Conservation (phyloP, 2,888 invertebrate species). For the Silvanus unidentatus region DNA sequence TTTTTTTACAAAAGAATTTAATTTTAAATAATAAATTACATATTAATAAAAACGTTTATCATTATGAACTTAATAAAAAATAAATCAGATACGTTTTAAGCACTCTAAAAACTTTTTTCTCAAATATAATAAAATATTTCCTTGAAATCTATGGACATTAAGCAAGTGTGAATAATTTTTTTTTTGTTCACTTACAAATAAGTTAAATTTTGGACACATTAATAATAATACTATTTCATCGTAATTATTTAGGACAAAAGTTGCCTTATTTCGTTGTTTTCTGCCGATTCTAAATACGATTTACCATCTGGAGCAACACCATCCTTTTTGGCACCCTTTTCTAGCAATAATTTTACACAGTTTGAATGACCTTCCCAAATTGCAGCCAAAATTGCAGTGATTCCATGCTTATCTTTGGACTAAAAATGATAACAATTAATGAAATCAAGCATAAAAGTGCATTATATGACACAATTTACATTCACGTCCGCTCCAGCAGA, state of each 20-base stretch:
- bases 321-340: constrained; percentile 77
- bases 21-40: constrained; percentile 14
- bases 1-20: constrained; percentile 12
- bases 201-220: constrained; percentile 11
- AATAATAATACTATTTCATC: constrained; percentile 14
- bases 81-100: constrained; percentile 10
- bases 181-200: constrained; percentile 7
- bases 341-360: constrained; percentile 81
- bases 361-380: constrained; percentile 95
- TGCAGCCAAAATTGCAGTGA: constrained; percentile 87
- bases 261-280: constrained; percentile 84
- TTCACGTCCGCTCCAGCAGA: constrained; percentile 89
- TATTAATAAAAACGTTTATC: constrained; percentile 1
- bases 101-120: constrained; percentile 10
- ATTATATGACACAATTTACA: constrained; percentile 54
- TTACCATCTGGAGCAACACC: constrained; percentile 84
- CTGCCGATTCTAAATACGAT: constrained; percentile 82
- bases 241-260: constrained; percentile 46
- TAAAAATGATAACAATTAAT: constrained; percentile 46
- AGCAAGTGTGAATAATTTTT: constrained; percentile 10
- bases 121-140: constrained; percentile 15
- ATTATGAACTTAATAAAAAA: constrained; percentile 9
- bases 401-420: constrained; percentile 92
- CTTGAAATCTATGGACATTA: constrained; percentile 15
- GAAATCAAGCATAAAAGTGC: constrained; percentile 3